Evolutionary conservation across 2,113 vertebrate genomes (phyloP), one percentile per base, ranked within the genome.

Genomic region (Zootoca vivipara): DNA sequence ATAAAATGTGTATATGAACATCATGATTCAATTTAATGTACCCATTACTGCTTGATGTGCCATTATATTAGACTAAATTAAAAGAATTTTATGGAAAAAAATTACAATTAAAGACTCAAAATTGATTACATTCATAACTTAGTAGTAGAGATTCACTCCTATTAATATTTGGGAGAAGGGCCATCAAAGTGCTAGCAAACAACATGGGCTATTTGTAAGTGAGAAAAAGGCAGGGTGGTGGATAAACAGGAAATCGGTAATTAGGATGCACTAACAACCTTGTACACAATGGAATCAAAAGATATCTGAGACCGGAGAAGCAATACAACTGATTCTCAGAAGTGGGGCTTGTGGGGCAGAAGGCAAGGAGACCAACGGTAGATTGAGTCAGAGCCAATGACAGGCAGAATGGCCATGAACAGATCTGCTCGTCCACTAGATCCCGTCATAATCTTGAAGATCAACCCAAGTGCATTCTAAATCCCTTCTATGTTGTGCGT

Each of bases 1-100:
- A 96, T 97, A 97, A 97, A 97, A 97, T 96, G 97, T 97, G 96
- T 97, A 96, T 97, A 97, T 97, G 97, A 97, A 96, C 95, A 95
- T 96, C 97, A 97, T 97, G 96, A 97, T 96, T 97, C 97, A 97
- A 97, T 97, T 97, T 97, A 97, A 97, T 97, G 94, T 96, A 96
- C 95, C 96, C 96, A 97, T 97, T 97, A 97, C 96, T 97, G 96
- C 95, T 96, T 97, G 97, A 97, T 97, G 96, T 97, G 97, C 97
- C 96, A 97, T 97, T 97, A 97, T 97, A 97, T 97, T 97, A 97
- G 96, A 96, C 96, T 97, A 97, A 97, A 97, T 97, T 97, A 97
- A 97, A 97, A 97, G 96, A 96, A 94, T 97, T 97, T 97, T 97
- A 97, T 97, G 96, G 96, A 97, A 97, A 97, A 97, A 97, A 97